Evolutionary conservation across 2,113 vertebrate species (phyloP), one percentile per base, ranked within the genome.

Genomic region (Seriola quinqueradiata): DNA sequence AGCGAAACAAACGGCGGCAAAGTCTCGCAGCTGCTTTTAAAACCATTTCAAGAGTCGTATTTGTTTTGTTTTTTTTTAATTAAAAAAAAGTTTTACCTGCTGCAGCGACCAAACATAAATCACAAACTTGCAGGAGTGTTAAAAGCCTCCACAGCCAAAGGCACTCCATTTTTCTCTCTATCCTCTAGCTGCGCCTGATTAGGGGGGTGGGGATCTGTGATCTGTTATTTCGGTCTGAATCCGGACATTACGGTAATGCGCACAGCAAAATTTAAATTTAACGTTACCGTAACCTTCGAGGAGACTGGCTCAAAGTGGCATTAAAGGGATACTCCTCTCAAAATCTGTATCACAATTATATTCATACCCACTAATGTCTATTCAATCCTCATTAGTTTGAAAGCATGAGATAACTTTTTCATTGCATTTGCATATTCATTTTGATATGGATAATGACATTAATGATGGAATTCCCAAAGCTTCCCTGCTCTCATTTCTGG

Each of bases 91-190:
- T 2, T 0, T 75, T 90, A 94, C 92, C 91, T 80, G 87, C 84
- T 0, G 71, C 79, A 8, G 38, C 46, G 4, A 52, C 66, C 13
- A 40, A 70, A 72, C 32, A 64, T 2, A 82, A 78, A 50, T 40
- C 13, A 60, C 13, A 79, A 73, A 88, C 17, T 69, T 82, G 85
- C 0, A 83, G 5, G 19, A 87, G 13, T 3, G 86, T 40, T 19
- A 90, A 57, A 64, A 70, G 0, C 8, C 73, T n/a, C 65, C 87
- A 75, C 46, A 92, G 34, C 66, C 87, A 77, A 13, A 17, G 0
- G 3, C 14, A 64, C 87, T 92, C 91, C 95, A 95, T 95, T 61
- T 80, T 81, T 89, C 57, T 58, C 5, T 44, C 11, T 3, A 75
- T 92, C 84, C 4, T 67, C 75, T 72, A 82, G 83, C 63, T 82